phyloP scores from a whole-genome alignment of 2,888 invertebrate genomes.

The Dryomyza anilis region DNA sequence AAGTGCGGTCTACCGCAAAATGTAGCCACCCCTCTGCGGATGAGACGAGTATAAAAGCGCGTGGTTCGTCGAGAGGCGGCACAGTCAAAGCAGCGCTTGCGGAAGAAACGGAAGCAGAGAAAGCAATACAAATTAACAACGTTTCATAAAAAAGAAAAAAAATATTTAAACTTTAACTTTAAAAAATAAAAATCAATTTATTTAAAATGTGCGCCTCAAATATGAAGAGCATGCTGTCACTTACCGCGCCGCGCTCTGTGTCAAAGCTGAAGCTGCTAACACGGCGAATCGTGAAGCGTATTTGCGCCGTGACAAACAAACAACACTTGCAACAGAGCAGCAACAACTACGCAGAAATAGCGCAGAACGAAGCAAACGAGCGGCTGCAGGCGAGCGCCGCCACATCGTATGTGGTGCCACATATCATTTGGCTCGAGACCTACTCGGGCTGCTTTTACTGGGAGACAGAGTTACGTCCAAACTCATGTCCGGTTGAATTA shows the following conservation, averaged over 20 bases:
- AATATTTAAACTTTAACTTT: too few relatives aligned
- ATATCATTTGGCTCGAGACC: slow-evolving; percentile 49
- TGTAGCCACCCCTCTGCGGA: slow-evolving; percentile 25
- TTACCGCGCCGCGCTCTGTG: slow-evolving; percentile 10
- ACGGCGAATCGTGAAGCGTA: slow-evolving; percentile 44
- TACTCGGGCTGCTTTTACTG: slow-evolving; percentile 55
- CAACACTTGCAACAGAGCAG: too few relatives aligned
- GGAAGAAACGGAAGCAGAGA: slow-evolving; percentile 24
- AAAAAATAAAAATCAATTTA: slow-evolving; percentile 28
- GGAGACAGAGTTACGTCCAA: slow-evolving; percentile 39
- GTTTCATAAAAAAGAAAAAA: too few relatives aligned
- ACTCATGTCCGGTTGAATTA: slow-evolving; percentile 21
- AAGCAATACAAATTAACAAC: too few relatives aligned
- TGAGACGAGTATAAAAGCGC: slow-evolving; percentile 42
- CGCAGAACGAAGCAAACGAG: slow-evolving; percentile 57
- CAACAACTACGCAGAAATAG: slow-evolving; percentile 49
- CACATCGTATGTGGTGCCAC: slow-evolving; percentile 23
- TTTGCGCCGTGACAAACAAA: slow-evolving; percentile 26
- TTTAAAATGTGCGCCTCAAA: slow-evolving; percentile 15
- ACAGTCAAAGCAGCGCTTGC: slow-evolving; percentile 6
- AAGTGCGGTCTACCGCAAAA: slow-evolving; percentile 15
- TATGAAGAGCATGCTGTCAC: background rate
- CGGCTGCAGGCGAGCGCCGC: slow-evolving; percentile 34
- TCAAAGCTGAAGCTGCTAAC: slow-evolving; percentile 37
- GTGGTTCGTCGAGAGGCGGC: background rate